phyloP scores from a whole-genome alignment of 2,888 invertebrate species.

The Neria commutata region DNA sequence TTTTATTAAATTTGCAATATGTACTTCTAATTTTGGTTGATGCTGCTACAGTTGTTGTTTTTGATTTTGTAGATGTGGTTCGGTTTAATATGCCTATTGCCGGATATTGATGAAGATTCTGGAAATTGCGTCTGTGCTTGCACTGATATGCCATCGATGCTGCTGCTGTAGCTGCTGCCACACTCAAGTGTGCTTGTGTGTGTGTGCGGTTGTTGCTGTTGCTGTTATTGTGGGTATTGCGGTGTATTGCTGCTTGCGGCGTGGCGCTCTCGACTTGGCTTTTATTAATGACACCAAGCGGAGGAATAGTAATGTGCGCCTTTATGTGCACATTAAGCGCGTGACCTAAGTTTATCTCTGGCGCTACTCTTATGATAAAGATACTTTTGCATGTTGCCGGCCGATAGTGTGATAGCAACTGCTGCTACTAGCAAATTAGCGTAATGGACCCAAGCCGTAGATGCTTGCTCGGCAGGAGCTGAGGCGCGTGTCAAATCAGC shows the following conservation, averaged over 20 bases:
- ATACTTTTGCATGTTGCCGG: conserved; percentile 20
- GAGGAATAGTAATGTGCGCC: background rate
- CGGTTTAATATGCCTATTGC: background rate
- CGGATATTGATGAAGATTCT: conserved; percentile 1
- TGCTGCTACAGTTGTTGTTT: background rate
- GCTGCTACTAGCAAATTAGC: too few species aligned
- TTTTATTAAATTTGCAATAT: background rate
- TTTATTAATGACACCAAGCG: too few species aligned
- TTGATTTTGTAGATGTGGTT: background rate
- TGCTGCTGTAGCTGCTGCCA: too few species aligned
- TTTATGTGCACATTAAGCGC: background rate
- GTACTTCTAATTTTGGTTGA: background rate
- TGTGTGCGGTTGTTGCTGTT: background rate
- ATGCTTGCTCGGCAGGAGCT: background rate
- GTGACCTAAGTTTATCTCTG: background rate
- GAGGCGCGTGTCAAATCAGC: background rate
- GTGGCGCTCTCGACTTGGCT: too few species aligned
- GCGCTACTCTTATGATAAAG: conserved; percentile 2
- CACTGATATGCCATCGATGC: too few species aligned
- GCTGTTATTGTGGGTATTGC: background rate
- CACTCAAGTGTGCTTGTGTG: background rate
- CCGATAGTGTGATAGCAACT: conserved; percentile 3
- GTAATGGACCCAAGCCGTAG: conserved; percentile 44
- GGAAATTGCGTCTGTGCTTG: conserved; percentile 1
- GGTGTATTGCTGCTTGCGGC: background rate